Base-by-base conservation (phyloP, 2,113 vertebrate species). In the Todiramphus chloris region DNA sequence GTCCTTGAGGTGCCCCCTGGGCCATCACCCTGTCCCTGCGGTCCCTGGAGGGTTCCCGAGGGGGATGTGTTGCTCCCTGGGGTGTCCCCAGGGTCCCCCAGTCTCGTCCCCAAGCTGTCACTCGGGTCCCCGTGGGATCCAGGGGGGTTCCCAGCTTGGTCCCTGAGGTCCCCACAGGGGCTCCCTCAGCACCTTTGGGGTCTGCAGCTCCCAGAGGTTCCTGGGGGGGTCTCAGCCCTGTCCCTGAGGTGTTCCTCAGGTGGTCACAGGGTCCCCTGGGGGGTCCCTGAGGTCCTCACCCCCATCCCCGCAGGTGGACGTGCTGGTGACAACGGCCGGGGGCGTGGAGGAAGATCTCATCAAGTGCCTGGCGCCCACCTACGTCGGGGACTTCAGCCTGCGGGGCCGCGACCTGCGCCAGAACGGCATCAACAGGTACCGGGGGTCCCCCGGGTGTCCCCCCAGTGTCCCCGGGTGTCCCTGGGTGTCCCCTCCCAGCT, bases 321-420 rank as follows among this genome's bases (percentile, higher is more conserved):
- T 99, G 66, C 92, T 99, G 70, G 99, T 99, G 78, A 99, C 99
- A 27, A 99, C 99, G 21, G 99, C 99, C 4, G 99, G 99, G 8
- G 99, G 99, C 0, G 96, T 99, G 14, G 99, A 99, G 92, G 99
- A 99, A 83, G 99, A 99, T 82, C 53, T 99, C 15, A 99, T 99
- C 89, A 99, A 99, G 96, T 99, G 99, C 89, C 86, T 99, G 94
- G 99, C 98, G 1, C 98, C 98, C 92, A 99, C 99, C 0, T 99
- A 98, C 95, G 85, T 99, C 37, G 99, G 99, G 58, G 99, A 99
- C 43, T 99, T 99, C 94, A 98, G 96, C 87, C 95, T 99, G 70
- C 87, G 94, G 55, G 99, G 99, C 21, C 99, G 98, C 94, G 99
- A 99, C 23, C 98, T 99, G 51, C 98, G 99, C 15, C 94, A 98